phyloP scores from a whole-genome alignment of 1,140 invertebrate genomes.

The Laupala kohalensis region DNA sequence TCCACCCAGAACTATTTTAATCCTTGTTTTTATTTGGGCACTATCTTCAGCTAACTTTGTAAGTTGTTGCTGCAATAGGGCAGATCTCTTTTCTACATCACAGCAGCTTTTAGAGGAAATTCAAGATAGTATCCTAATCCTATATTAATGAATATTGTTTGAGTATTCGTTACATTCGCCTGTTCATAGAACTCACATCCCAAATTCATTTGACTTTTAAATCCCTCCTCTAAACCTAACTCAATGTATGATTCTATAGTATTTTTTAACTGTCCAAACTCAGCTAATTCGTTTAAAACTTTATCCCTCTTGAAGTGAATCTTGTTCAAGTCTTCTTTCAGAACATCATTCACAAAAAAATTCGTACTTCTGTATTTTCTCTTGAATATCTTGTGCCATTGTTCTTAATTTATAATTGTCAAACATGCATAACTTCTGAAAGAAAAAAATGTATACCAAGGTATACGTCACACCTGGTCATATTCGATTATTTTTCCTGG shows the following conservation, averaged over 20 bases:
- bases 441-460: no score
- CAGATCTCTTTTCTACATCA: slow-evolving; percentile 52
- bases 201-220: slow-evolving; percentile 67
- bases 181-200: slow-evolving; percentile 64
- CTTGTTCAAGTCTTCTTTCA: slow-evolving; percentile 46
- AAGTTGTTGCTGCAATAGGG: slow-evolving; percentile 45
- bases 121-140: slow-evolving; percentile 64
- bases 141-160: slow-evolving; percentile 54
- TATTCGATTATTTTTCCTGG: no score
- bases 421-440: no score
- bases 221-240: slow-evolving; percentile 36
- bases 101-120: slow-evolving; percentile 53
- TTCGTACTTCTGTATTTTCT: slow-evolving; percentile 36
- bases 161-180: slow-evolving; percentile 51
- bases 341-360: slow-evolving; percentile 48
- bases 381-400: slow-evolving; percentile 16
- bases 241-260: slow-evolving; percentile 39
- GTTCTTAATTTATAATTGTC: no score
- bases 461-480: no score
- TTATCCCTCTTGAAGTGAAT: slow-evolving; percentile 43
- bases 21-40: slow-evolving; percentile 58
- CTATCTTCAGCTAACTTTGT: slow-evolving; percentile 48
- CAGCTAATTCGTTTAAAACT: slow-evolving; percentile 53
- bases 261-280: slow-evolving; percentile 57
- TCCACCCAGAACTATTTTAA: slow-evolving; percentile 58